A percentile compares a stretch with the other conserved stretches of the same genome.
These are phyloP conservation scores for Calyptomena viridis DNA, from an alignment of 2,113 vertebrate genomes.

Conservation along the genomic window DNA sequence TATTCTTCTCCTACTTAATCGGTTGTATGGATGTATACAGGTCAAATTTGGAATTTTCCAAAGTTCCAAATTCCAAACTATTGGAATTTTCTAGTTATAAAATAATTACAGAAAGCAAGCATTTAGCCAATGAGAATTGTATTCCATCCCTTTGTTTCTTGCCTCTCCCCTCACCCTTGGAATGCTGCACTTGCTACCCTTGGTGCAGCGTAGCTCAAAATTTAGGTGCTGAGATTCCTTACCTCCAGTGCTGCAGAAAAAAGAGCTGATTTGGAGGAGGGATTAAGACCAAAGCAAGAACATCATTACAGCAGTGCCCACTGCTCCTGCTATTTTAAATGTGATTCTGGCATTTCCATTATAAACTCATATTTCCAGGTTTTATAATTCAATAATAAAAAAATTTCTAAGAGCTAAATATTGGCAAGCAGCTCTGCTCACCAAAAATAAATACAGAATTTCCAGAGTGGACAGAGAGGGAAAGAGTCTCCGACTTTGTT, in stretches of 20 bases:
- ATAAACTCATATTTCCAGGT: not conserved
- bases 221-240: not conserved
- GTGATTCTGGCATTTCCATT: not conserved
- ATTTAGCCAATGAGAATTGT: not conserved
- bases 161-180: not conserved
- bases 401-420: not conserved
- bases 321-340: not conserved
- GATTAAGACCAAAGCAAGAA: not conserved
- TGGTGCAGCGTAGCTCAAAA: not conserved
- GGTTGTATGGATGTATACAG: not conserved
- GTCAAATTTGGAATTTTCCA: not conserved
- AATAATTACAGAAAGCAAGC: not conserved
- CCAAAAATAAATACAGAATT: not conserved
- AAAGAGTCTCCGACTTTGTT: not conserved
- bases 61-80: too few species aligned
- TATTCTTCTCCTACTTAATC: not conserved
- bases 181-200: too few species aligned
- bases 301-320: not conserved
- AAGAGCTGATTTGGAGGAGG: not conserved
- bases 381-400: constrained; percentile 24
- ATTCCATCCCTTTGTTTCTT: not conserved
- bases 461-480: not conserved
- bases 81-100: not conserved
- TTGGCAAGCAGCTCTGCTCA: not conserved
- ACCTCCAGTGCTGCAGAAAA: not conserved